A percentile compares a stretch with the other conserved stretches of the same genome.
These are phyloP conservation scores for Pristionchus pacificus DNA, from an alignment of 1,140 invertebrate genomes.

Conservation along the genomic window DNA sequence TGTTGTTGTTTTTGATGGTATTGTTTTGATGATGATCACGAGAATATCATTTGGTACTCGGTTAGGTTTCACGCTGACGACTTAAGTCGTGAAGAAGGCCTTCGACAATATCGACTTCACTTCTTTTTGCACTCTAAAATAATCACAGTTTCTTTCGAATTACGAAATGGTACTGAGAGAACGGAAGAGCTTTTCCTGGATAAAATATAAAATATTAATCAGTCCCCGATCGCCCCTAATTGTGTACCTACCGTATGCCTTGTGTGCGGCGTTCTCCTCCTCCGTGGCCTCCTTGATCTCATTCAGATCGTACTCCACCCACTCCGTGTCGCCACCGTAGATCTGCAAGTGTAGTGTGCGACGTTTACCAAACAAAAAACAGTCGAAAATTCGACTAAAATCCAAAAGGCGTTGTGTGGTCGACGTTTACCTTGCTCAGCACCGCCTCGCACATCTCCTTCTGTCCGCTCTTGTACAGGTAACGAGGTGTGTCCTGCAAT, in stretches of 20 bases:
- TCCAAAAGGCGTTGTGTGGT: not conserved
- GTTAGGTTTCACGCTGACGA: too few relatives aligned
- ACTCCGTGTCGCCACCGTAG: conserved; percentile 47
- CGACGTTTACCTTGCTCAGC: not conserved
- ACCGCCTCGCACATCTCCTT: not conserved
- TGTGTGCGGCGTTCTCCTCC: conserved; percentile 30
- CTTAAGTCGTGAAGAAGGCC: too few relatives aligned
- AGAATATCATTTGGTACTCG: not conserved
- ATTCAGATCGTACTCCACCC: conserved; percentile 48
- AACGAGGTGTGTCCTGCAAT: not conserved
- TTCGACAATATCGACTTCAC: too few relatives aligned
- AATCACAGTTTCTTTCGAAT: too few relatives aligned
- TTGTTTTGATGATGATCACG: not conserved
- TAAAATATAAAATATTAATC: not conserved
- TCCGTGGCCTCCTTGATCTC: conserved; percentile 48
- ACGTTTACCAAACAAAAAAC: too few relatives aligned
- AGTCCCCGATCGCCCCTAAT: not conserved
- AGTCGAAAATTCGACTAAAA: not conserved
- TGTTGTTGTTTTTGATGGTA: too few relatives aligned
- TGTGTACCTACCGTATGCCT: conserved; percentile 7
- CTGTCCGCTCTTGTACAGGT: not conserved
- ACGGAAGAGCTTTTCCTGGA: not conserved
- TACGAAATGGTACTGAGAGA: too few relatives aligned
- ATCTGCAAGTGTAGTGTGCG: too few relatives aligned
- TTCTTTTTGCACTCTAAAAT: too few relatives aligned